A percentile compares a stretch with the other conserved stretches of the same genome.
Conservation (phyloP, 2,888 invertebrate species). For the Ectropis crepuscularia region DNA sequence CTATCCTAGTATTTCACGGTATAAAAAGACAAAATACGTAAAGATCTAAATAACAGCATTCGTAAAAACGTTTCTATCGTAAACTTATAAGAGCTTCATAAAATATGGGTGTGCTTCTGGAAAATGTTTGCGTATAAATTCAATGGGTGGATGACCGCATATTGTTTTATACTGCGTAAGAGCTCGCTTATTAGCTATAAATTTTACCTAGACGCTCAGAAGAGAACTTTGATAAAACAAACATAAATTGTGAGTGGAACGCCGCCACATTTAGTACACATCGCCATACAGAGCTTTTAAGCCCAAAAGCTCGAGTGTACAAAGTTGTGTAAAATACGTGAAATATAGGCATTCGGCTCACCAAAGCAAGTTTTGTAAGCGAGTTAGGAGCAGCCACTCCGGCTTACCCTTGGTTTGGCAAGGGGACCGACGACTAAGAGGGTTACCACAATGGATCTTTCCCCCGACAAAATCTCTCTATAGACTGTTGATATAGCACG, state of each 20-base stretch:
- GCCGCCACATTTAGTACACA: slow-evolving; percentile 17
- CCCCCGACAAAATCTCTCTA: slow-evolving; percentile 71
- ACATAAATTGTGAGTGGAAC: slow-evolving; percentile 33
- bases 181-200: slow-evolving; percentile 31
- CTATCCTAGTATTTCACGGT: too few relatives aligned
- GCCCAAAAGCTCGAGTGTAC: slow-evolving; percentile 25
- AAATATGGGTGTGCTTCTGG: slow-evolving; percentile 32
- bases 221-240: slow-evolving; percentile 30
- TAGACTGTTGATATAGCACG: slow-evolving; percentile 42
- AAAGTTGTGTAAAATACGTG: slow-evolving; percentile 50
- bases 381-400: slow-evolving; percentile 59
- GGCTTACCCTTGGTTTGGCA: slow-evolving; percentile 68
- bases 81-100: slow-evolving; percentile 38
- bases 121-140: slow-evolving; percentile 34
- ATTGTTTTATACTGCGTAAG: slow-evolving; percentile 25
- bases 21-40: not conserved
- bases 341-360: slow-evolving; percentile 48
- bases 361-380: slow-evolving; percentile 58
- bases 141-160: slow-evolving; percentile 35
- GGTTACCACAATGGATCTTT: slow-evolving; percentile 78
- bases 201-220: slow-evolving; percentile 21
- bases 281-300: slow-evolving; percentile 23
- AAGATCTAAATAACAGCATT: slow-evolving; percentile 33
- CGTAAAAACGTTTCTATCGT: slow-evolving; percentile 37
- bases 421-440: slow-evolving; percentile 69